A percentile compares a stretch with the other conserved stretches of the same genome.
phyloP scores from a whole-genome alignment of 2,888 invertebrate genomes.

The Choristoneura rosaceana region DNA sequence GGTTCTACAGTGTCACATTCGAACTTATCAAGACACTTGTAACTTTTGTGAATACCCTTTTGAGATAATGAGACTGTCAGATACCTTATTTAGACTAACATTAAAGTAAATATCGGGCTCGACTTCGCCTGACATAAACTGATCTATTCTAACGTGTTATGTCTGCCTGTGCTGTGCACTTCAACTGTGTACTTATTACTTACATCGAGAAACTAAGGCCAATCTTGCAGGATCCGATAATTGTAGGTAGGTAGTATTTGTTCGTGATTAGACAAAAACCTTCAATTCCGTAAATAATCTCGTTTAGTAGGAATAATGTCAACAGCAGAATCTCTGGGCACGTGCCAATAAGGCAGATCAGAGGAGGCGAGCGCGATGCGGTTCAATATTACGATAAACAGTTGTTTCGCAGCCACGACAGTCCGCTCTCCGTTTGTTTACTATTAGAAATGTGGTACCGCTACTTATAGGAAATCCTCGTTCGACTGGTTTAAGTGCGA shows the following conservation, averaged over 20 bases:
- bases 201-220: neutral
- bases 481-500: conserved; percentile 14
- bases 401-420: conserved; percentile 37
- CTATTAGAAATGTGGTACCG: conserved; percentile 53
- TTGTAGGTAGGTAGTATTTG: neutral
- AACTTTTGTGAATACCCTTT: too few relatives aligned
- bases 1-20: too few relatives aligned
- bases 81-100: too few relatives aligned
- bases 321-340: conserved; percentile 21
- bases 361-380: conserved; percentile 32
- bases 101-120: too few relatives aligned
- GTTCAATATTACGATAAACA: conserved; percentile 37
- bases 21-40: too few relatives aligned
- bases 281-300: neutral
- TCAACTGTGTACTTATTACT: neutral
- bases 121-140: too few relatives aligned
- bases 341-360: conserved; percentile 29
- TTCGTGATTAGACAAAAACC: neutral
- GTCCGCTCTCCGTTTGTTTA: conserved; percentile 58
- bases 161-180: neutral
- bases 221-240: neutral
- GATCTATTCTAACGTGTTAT: too few relatives aligned
- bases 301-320: neutral
- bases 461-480: conserved; percentile 25
- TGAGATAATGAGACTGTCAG: too few relatives aligned